Base-by-base conservation (phyloP, 1,140 invertebrate species). In the Caenorhabditis latens region DNA sequence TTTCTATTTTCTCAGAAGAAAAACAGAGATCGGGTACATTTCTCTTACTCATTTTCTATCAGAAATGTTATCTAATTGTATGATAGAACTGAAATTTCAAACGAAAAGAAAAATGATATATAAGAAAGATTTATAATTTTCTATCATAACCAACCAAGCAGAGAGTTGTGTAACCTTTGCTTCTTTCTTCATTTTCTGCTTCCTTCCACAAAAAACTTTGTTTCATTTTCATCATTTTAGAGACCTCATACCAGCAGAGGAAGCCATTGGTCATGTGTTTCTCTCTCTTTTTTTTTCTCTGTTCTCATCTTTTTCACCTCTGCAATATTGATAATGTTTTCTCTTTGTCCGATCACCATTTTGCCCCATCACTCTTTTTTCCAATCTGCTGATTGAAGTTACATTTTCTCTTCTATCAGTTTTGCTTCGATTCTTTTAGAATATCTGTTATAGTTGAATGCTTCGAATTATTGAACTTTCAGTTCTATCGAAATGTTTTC, bases 181-280 rank as follows among this genome's bases (percentile, higher is more conserved):
- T 16, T 6, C 16, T 53, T 53, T 53, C 50, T 53, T 53, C 16
- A 53, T 53, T 53, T 53, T 53, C 16, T 16, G 16, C 50, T 53
- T 53, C 16, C 16, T 16, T 53, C 21, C 57, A n/a, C 57, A 61
- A 61, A 21, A 61, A 21, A 24, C 21, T 61, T n/a, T 61, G 57
- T 9, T 61, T 61, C 57, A 61, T 61, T 24, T 61, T 40, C 32
- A 65, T 32, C 61, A 65, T 14, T 19, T 63, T 46, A 8, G 40
- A 46, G 21, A 6, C 40, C 16, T n/a, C 16, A 40, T n/a, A 11
- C 65, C 19, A 43, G 8, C 19, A 43, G 8, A 43, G 21, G 21
- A 43, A 71, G 21, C 43, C 46, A 50, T 13, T 53, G 71, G 71
- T 79, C 71, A 79, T 79, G 71, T 79, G 71, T 48, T 21, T 58